phyloP scores from a whole-genome alignment of 92 coral and sea anemone species.

The Palythoa grandis region DNA sequence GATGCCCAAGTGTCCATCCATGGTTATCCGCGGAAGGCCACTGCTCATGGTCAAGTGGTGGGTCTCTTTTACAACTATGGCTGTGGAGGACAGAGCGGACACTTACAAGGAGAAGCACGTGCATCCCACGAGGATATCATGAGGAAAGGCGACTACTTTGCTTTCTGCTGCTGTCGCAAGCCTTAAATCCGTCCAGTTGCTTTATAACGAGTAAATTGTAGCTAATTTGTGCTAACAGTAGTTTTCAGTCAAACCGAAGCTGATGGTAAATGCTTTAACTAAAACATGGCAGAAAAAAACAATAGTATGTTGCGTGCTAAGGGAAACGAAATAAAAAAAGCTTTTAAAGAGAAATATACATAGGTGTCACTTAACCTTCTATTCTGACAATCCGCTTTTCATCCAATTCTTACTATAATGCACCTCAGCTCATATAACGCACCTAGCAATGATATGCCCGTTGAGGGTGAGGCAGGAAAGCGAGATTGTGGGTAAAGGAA shows the following conservation, averaged over 20 bases:
- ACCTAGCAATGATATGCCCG: background rate
- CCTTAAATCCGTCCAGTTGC: background rate
- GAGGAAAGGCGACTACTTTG: conserved; percentile 11
- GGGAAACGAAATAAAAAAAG: background rate
- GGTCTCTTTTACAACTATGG: conserved; percentile 18
- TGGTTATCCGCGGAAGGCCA: conserved; percentile 14
- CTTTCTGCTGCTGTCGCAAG: conserved; percentile 25
- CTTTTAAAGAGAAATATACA: no score
- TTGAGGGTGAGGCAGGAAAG: no score
- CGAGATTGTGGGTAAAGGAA: no score
- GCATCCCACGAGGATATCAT: conserved; percentile 12
- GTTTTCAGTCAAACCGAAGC: background rate
- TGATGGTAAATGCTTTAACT: background rate
- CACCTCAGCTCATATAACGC: no score
- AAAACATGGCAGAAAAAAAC: background rate
- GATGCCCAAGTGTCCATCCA: conserved; percentile 37
- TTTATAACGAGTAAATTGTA: background rate
- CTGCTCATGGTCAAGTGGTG: background rate
- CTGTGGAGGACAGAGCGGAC: background rate
- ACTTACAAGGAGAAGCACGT: conserved; percentile 7
- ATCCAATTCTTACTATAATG: no score
- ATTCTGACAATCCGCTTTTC: no score
- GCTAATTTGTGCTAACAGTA: background rate
- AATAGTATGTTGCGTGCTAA: background rate
- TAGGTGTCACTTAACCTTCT: no score